Percentiles rank a stretch among this genome's conserved stretches.
Evolutionary conservation across 2,888 invertebrate species (phyloP).

Genomic region (Drosophila suboccidentalis): DNA sequence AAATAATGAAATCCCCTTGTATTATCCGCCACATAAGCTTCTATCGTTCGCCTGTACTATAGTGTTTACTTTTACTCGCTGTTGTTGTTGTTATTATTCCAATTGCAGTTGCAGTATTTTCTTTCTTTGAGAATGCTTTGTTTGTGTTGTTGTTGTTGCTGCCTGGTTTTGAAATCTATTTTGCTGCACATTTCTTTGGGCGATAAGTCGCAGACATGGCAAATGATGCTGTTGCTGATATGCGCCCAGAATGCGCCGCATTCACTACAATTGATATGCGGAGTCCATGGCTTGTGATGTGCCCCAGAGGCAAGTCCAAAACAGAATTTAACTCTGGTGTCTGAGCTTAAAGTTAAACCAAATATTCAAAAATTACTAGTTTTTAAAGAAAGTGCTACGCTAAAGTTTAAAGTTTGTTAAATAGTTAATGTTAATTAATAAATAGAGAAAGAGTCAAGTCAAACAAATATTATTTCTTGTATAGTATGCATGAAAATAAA

Average conservation of each 20-base stretch:
- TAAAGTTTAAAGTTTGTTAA: neutral
- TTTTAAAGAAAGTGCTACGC: neutral
- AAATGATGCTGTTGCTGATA: slow-evolving; percentile 72
- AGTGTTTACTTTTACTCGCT: slow-evolving; percentile 8
- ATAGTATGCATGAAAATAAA: too few relatives aligned
- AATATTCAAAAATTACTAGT: neutral
- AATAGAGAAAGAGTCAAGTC: too few relatives aligned
- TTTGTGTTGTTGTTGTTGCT: slow-evolving; percentile 22
- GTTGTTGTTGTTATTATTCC: slow-evolving; percentile 35
- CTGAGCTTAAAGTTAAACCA: slow-evolving; percentile 2
- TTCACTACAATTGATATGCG: slow-evolving; percentile 53
- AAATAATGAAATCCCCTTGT: slow-evolving; percentile 80
- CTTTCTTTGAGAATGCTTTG: slow-evolving; percentile 25
- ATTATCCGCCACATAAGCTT: slow-evolving; percentile 79
- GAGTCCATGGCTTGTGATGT: slow-evolving; percentile 38
- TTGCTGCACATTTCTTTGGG: slow-evolving; percentile 76
- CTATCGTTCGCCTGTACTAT: slow-evolving; percentile 40
- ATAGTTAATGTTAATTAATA: neutral
- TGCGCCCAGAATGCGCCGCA: slow-evolving; percentile 44
- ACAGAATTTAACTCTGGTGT: neutral
- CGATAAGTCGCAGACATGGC: slow-evolving; percentile 83
- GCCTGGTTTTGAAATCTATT: slow-evolving; percentile 63
- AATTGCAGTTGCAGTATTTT: slow-evolving; percentile 24
- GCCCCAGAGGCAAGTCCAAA: slow-evolving; percentile 13
- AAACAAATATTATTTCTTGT: too few relatives aligned